These are phyloP conservation scores for Hyles euphorbiae DNA, from an alignment of 1,140 invertebrate species.

Conservation along the genomic window DNA sequence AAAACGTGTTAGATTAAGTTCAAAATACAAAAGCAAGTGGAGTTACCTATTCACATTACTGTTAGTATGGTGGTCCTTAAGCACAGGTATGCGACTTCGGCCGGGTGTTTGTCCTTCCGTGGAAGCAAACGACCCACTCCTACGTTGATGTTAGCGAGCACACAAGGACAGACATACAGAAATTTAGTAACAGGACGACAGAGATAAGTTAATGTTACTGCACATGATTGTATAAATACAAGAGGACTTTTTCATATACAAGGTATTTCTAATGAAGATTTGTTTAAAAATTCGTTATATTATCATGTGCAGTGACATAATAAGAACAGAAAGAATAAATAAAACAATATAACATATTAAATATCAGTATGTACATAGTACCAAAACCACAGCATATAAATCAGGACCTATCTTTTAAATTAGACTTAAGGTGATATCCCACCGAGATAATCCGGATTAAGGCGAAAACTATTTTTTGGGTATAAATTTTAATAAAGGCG, in stretches of 20 bases:
- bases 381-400: too few relatives aligned
- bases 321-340: slow-evolving; percentile 15
- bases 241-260: too few relatives aligned
- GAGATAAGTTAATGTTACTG: slow-evolving; percentile 38
- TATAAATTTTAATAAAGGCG: too few relatives aligned
- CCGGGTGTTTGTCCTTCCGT: slow-evolving; percentile 65
- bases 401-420: too few relatives aligned
- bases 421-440: too few relatives aligned
- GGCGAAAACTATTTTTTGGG: too few relatives aligned
- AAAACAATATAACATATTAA: slow-evolving; percentile 2
- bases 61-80: slow-evolving; percentile 69
- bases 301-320: slow-evolving; percentile 22
- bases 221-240: slow-evolving; percentile 23
- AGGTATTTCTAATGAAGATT: too few relatives aligned
- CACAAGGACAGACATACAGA: slow-evolving; percentile 50
- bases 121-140: slow-evolving; percentile 70
- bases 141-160: slow-evolving; percentile 65
- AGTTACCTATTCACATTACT: slow-evolving; percentile 61
- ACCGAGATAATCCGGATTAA: too few relatives aligned
- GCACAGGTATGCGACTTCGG: slow-evolving; percentile 66
- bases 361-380: neutral
- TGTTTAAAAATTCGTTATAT: too few relatives aligned
- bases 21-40: neutral
- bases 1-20: too few relatives aligned
- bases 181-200: slow-evolving; percentile 51